Evolutionary conservation across 2,797 vertebrate genomes (phyloP), one percentile per base, ranked within the genome.

Genomic region (Hypotaenidia okinawae): DNA sequence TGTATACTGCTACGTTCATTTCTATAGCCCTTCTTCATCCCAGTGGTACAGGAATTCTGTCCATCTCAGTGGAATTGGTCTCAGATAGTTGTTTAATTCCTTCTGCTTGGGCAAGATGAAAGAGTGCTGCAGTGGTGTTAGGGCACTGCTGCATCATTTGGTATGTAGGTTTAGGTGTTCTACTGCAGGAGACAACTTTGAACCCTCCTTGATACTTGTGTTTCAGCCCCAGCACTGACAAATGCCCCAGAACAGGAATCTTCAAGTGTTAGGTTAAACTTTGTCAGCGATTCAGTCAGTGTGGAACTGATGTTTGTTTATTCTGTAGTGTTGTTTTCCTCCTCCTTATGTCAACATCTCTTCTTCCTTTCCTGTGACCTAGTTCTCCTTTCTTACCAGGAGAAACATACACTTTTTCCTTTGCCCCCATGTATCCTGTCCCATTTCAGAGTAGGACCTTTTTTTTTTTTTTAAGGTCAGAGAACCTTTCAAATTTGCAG

Each of bases 381-480:
- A 32, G 24, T 80, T 80, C 4, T 72, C 61, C 70, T 67, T 39
- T 94, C 39, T 93, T 57, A 81, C 28, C 55, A 62, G 74, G 37
- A 90, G 61, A 89, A 89, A 43, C 58, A 37, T 58, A 1, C 11
- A 6, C 49, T 49, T 77, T 92, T 91, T 93, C 35, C 89, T 88
- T 90, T 95, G 57, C 51, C 47, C 41, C 63, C 74, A 57, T 66
- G 1, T 55, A 10, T 41, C 80, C 49, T 90, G 68, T 92, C 67
- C 72, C 28, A 30, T 83, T 95, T 95, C 24, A 90, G 74, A 75
- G 55, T 75, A 95, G 74, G 39, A 93, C n/a, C 68, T 91, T 17
- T 59, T 11, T 73, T 89, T 74, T 55, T 74, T 61, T 66, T 55
- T 74, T 63, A 59, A 74, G 58, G 51, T 85, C 73, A 67, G 89